phyloP scores from a whole-genome alignment of 1,140 invertebrate genomes.

The Forficula auricularia region DNA sequence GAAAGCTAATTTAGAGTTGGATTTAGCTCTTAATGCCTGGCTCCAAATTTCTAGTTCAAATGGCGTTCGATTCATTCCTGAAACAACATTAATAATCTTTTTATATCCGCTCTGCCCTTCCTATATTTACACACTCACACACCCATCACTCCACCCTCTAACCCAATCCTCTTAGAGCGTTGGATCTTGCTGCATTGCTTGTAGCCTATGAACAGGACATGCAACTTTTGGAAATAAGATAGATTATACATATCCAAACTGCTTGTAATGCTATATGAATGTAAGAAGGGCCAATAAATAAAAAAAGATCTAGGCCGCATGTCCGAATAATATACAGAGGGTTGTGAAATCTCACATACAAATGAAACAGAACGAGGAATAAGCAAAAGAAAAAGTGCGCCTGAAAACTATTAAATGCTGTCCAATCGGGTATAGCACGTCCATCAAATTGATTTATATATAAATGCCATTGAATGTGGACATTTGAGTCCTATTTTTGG shows the following conservation, averaged over 20 bases:
- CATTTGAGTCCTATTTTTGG: no score
- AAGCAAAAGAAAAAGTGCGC: no score
- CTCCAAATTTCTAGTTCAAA: slow-evolving; percentile 9
- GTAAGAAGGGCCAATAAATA: background rate
- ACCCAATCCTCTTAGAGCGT: background rate
- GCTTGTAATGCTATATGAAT: slow-evolving; percentile 9
- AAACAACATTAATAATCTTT: background rate
- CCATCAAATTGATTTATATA: slow-evolving; percentile 6
- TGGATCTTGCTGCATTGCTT: background rate
- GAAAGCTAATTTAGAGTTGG: slow-evolving; percentile 15
- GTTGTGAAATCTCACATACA: slow-evolving; percentile 7
- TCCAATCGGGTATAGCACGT: slow-evolving; percentile 9
- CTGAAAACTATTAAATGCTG: slow-evolving; percentile 7
- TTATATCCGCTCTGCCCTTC: background rate
- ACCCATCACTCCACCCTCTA: background rate
- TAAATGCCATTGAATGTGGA: no score
- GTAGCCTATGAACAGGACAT: background rate
- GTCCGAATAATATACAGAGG: background rate
- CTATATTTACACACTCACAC: background rate
- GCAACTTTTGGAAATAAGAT: background rate
- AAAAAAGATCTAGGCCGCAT: no score
- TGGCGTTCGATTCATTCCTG: slow-evolving; percentile 11
- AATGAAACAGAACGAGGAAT: background rate
- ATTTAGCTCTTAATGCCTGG: slow-evolving; percentile 13
- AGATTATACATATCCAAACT: slow-evolving; percentile 10